These are phyloP conservation scores for Biston stratarius DNA, from an alignment of 2,888 invertebrate species.

Conservation along the genomic window DNA sequence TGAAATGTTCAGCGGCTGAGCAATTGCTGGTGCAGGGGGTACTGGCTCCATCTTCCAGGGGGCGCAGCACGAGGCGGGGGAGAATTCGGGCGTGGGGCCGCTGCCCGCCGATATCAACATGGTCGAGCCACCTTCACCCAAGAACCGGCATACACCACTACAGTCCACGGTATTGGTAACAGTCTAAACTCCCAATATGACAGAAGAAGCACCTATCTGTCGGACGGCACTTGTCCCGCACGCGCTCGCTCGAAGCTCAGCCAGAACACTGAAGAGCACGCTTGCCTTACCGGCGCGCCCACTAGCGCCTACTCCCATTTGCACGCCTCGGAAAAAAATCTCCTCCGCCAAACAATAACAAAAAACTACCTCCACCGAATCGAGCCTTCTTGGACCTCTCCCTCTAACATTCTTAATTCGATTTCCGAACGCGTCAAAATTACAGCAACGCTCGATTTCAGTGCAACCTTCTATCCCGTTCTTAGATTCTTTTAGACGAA, in stretches of 20 bases:
- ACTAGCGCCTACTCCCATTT: constrained; percentile 85
- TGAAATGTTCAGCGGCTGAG: constrained; percentile 86
- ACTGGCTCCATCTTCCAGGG: constrained; percentile 89
- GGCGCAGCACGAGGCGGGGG: constrained; percentile 86
- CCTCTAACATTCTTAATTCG: constrained; percentile 85
- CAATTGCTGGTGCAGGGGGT: constrained; percentile 81
- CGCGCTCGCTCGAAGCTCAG: constrained; percentile 85
- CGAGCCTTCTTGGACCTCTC: constrained; percentile 80
- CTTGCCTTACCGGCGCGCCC: constrained; percentile 83
- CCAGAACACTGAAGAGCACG: constrained; percentile 87
- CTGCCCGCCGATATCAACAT: constrained; percentile 90
- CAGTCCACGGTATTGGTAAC: constrained; percentile 59
- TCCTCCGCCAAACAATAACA: constrained; percentile 81
- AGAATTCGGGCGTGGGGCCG: constrained; percentile 86
- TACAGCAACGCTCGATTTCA: constrained; percentile 79
- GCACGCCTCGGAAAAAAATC: constrained; percentile 85
- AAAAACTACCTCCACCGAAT: constrained; percentile 79
- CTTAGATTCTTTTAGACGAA: constrained; percentile 56
- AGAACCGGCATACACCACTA: constrained; percentile 65
- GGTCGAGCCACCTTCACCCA: constrained; percentile 73
- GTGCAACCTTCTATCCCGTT: constrained; percentile 81
- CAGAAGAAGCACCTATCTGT: constrained; percentile 58
- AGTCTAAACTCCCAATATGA: constrained; percentile 49
- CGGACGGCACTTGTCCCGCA: constrained; percentile 72
- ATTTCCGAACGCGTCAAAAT: constrained; percentile 85